These are phyloP conservation scores for Desoria tigrina DNA, from an alignment of 2,888 invertebrate species.

Conservation along the genomic window DNA sequence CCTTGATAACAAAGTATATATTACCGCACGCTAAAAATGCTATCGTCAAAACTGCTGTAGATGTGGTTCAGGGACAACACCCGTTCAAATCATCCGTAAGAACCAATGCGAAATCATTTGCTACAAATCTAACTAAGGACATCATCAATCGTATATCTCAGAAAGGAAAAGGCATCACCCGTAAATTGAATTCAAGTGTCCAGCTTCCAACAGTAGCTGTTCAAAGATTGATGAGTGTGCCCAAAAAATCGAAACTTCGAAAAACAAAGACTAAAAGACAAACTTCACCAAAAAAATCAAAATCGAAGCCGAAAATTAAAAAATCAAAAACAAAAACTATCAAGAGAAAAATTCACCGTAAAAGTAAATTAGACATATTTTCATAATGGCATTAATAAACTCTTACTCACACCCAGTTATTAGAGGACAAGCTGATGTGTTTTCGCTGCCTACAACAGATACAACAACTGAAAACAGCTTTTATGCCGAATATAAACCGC, in stretches of 20 bases:
- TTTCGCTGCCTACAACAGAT: constrained; percentile 33
- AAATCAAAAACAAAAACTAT: constrained; percentile 3
- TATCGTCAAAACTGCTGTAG: constrained; percentile 9
- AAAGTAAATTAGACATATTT: constrained; percentile 30
- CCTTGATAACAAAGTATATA: constrained; percentile 21
- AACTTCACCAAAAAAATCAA: background rate
- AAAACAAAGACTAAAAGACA: background rate
- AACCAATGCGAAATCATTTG: constrained; percentile 13
- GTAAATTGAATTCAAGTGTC: background rate
- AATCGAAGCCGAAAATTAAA: constrained; percentile 12
- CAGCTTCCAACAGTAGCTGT: too few species aligned
- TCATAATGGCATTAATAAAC: constrained; percentile 35
- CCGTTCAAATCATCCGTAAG: background rate
- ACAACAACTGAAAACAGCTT: constrained; percentile 36
- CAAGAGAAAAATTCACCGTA: background rate
- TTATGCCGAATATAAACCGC: constrained; percentile 43
- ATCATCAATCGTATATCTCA: background rate
- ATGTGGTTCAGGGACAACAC: background rate
- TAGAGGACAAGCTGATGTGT: constrained; percentile 32
- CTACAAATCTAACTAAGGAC: constrained; percentile 7
- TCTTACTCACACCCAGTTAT: constrained; percentile 23
- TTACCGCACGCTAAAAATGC: constrained; percentile 25
- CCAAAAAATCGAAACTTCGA: too few species aligned
- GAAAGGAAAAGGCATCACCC: constrained; percentile 21
- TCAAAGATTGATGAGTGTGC: too few species aligned